Evolutionary conservation across 2,797 vertebrate genomes (phyloP).

Genomic region (Onychomys torridus): DNA sequence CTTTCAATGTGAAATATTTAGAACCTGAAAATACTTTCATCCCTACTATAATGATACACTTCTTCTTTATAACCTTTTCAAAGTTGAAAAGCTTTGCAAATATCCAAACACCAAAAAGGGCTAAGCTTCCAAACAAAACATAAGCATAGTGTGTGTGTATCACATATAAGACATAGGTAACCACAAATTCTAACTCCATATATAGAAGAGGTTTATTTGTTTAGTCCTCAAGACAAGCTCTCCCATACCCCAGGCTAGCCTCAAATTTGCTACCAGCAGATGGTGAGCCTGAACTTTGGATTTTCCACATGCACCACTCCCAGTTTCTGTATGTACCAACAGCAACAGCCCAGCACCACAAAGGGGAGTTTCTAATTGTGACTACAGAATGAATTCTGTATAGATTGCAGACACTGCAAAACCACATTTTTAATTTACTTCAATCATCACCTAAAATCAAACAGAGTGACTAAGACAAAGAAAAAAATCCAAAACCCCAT

Average conservation of each 20-base stretch:
- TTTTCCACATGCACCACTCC: not conserved
- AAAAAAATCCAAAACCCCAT: conserved; percentile 53
- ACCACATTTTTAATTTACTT: conserved; percentile 37
- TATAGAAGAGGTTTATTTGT: not conserved
- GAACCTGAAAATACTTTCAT: conserved; percentile 59
- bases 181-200: not conserved
- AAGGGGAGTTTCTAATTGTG: not conserved
- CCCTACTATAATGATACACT: conserved; percentile 27
- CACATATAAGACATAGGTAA: not conserved
- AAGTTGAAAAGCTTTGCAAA: conserved; percentile 11
- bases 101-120: conserved; percentile 50
- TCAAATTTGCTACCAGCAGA: not conserved
- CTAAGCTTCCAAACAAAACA: conserved; percentile 47
- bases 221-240: not conserved
- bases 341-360: not conserved
- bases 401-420: not conserved
- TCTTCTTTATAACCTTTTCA: conserved; percentile 18
- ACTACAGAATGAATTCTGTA: not conserved
- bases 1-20: conserved; percentile 56
- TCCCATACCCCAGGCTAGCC: not conserved
- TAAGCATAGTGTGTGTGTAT: not conserved
- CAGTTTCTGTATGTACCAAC: not conserved
- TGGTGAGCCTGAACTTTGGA: not conserved
- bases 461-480: conserved; percentile 37
- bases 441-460: conserved; percentile 42